Percentiles rank a stretch among this genome's conserved stretches.
Conservation (phyloP, 2,113 vertebrate genomes). For the Setophaga coronata region DNA sequence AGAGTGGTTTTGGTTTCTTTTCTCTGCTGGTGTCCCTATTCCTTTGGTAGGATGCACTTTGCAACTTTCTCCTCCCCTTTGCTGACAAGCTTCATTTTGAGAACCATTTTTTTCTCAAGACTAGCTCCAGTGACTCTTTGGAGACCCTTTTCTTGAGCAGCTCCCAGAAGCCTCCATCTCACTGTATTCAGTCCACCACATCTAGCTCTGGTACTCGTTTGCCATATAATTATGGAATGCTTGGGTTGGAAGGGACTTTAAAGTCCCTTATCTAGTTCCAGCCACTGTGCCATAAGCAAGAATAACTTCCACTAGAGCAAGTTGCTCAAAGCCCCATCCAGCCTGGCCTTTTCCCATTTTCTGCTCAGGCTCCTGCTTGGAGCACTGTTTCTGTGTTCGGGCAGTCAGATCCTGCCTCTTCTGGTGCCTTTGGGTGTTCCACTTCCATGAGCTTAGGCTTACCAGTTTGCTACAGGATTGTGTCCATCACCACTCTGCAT, state of each 20-base stretch:
- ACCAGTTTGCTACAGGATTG: fast-evolving
- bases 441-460: background rate
- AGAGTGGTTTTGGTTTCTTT: background rate
- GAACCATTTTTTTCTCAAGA: background rate
- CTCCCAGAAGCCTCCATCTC: background rate
- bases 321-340: background rate
- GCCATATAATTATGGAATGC: background rate
- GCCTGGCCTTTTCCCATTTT: background rate
- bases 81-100: background rate
- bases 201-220: background rate
- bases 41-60: background rate
- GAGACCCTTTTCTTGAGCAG: background rate
- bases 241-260: background rate
- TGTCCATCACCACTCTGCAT: background rate
- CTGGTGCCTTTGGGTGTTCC: background rate
- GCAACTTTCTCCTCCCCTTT: background rate
- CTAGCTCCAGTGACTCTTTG: background rate
- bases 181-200: fast-evolving
- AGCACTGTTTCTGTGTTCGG: background rate
- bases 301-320: background rate
- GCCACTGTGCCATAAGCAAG: background rate
- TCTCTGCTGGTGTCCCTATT: background rate
- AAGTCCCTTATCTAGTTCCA: background rate
- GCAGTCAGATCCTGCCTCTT: background rate
- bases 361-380: background rate